Base-by-base conservation (phyloP, 2,888 invertebrate species). In the Drosophila maculinotata region DNA sequence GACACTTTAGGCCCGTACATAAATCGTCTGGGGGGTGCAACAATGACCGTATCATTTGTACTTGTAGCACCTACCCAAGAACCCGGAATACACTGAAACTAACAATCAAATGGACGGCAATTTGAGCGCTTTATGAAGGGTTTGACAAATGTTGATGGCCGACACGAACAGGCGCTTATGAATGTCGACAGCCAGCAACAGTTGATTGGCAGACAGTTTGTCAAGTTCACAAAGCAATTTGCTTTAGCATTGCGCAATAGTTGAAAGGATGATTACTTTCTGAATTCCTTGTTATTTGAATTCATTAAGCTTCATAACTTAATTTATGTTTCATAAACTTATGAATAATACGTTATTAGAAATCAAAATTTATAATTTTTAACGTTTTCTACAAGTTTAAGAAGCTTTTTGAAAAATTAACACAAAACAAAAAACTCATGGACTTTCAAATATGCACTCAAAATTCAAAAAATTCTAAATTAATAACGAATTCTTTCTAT, bases 11-110 rank as follows among this genome's bases (percentile, higher is more conserved):
- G 51, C 44, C 35, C 54, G 25, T n/a, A 31, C 54, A 80, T 71
- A 80, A 83, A 80, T 84, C 64, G 75, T 31, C n/a, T 49, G 30
- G 15, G 59, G 35, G 28, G 42, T 12, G 33, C 45, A 54, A 44
- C 83, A 83, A 76, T 83, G 80, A 57, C 80, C 79, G 74, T 73
- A 67, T 76, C 73, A 79, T 86, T 79, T 79, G 77, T 73, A 75
- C 82, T 85, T 76, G 73, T 52, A 71, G 57, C 74, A 68, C 67
- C 73, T 64, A 59, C 41, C 47, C 26, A 36, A 15, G 3, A 47
- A 8, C 39, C 9, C 12, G 12, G 14, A 23, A 20, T 14, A 59
- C 20, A 20, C 20, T 3, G 26, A 26, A 30, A 31, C 49, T 39
- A 26, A 45, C 47, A 64, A 49, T 57, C 44, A 53, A 71, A 71